These are phyloP conservation scores for Bradypodion ventrale DNA, from an alignment of 2,797 vertebrate species.

Conservation along the genomic window DNA sequence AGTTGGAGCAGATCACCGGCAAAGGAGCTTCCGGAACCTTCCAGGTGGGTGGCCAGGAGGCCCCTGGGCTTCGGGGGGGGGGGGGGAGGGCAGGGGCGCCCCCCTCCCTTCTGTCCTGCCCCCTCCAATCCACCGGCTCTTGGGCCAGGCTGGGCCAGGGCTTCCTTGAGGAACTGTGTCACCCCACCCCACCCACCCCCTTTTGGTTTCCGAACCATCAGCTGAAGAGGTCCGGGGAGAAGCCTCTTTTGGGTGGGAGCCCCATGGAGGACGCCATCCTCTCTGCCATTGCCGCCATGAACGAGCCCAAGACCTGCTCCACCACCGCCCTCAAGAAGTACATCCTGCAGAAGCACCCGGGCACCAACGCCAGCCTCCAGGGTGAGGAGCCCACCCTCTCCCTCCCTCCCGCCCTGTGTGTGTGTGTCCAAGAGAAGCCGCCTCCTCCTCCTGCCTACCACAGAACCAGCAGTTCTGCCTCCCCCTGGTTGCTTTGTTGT, in stretches of 20 bases:
- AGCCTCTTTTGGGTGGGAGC: conserved; percentile 87
- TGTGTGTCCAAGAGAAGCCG: too few species aligned
- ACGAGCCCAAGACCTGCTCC: conserved; percentile 98
- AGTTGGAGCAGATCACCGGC: conserved; percentile 96
- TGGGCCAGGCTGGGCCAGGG: not conserved
- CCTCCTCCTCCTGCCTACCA: too few species aligned
- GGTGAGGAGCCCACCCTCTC: conserved; percentile 79
- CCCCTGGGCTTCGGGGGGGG: too few species aligned
- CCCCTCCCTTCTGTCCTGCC: not conserved
- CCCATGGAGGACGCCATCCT: conserved; percentile 92
- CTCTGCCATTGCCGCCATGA: conserved; percentile 97
- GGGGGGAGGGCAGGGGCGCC: too few species aligned
- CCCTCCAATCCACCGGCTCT: fast-evolving
- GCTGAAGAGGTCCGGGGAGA: conserved; percentile 93
- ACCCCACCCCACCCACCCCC: too few species aligned
- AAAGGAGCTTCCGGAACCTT: conserved; percentile 97
- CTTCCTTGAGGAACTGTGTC: too few species aligned
- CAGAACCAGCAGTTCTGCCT: too few species aligned
- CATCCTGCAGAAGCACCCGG: conserved; percentile 90
- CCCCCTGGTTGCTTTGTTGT: too few species aligned
- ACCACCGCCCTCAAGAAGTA: conserved; percentile 91
- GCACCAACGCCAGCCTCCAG: conserved; percentile 86
- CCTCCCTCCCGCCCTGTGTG: too few species aligned
- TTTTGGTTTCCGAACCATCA: too few species aligned
- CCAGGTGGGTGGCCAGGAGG: conserved; percentile 88